Evolutionary conservation across 1,140 invertebrate genomes (phyloP).

Genomic region (Melanaphis sacchari): DNA sequence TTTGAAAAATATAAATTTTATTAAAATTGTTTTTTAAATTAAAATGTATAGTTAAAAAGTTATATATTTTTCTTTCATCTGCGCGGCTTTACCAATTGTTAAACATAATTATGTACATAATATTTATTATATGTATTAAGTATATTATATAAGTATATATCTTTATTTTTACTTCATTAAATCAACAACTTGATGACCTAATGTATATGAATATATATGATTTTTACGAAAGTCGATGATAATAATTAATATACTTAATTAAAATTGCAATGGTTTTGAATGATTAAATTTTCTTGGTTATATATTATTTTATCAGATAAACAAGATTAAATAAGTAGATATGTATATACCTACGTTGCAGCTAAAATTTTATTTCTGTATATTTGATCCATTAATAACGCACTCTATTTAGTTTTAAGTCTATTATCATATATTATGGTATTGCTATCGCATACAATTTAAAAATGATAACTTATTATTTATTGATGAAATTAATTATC

Average conservation of each 20-base stretch:
- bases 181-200: neutral
- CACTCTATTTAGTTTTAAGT: too few relatives aligned
- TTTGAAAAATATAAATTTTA: neutral
- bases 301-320: neutral
- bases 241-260: neutral
- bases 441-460: neutral
- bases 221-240: neutral
- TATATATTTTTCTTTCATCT: neutral
- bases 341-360: neutral
- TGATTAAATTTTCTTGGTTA: neutral
- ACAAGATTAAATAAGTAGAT: neutral
- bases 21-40: conserved; percentile 19
- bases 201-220: neutral
- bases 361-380: neutral
- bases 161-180: neutral
- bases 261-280: neutral
- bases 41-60: neutral
- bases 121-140: too few relatives aligned
- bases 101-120: neutral
- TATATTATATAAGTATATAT: neutral
- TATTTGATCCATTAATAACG: neutral
- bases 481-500: neutral
- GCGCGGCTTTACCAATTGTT: neutral
- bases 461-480: neutral
- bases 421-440: neutral